Percentiles rank a stretch among this genome's conserved stretches.
Evolutionary conservation across 2,888 invertebrate genomes (phyloP).

Genomic region (Acanthoscelides obtectus): DNA sequence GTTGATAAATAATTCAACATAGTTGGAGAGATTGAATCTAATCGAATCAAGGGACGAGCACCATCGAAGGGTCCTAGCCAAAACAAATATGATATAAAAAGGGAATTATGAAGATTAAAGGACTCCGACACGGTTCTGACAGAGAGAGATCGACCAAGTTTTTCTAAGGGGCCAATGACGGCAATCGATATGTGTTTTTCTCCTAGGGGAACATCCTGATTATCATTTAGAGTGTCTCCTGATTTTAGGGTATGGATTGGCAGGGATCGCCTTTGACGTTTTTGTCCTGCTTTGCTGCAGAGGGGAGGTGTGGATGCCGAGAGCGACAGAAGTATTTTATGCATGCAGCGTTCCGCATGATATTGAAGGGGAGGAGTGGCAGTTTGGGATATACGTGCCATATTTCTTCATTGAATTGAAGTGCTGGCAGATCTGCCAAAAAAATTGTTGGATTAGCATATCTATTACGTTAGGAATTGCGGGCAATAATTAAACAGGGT

Average conservation of each 20-base stretch:
- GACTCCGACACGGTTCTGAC: background rate
- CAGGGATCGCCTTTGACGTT: background rate
- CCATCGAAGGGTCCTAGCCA: background rate
- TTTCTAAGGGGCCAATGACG: background rate
- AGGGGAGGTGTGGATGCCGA: background rate
- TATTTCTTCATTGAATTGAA: too few species aligned
- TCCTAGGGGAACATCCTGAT: background rate
- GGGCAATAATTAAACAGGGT: too few species aligned
- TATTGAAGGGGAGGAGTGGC: too few species aligned
- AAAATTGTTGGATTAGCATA: too few species aligned
- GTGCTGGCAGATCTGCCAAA: too few species aligned
- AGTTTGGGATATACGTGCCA: too few species aligned
- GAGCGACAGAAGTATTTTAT: background rate
- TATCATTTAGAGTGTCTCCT: background rate
- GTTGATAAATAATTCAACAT: background rate
- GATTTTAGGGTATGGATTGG: background rate
- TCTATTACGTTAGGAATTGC: too few species aligned
- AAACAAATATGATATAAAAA: background rate
- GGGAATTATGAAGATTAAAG: background rate
- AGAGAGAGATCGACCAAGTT: background rate
- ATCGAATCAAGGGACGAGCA: background rate
- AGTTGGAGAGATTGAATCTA: background rate
- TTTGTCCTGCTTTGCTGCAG: background rate
- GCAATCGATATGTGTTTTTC: background rate
- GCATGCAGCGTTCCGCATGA: background rate